A percentile compares a stretch with the other conserved stretches of the same genome.
Conservation (phyloP, 2,888 invertebrate species). For the Cephus pygmeus region DNA sequence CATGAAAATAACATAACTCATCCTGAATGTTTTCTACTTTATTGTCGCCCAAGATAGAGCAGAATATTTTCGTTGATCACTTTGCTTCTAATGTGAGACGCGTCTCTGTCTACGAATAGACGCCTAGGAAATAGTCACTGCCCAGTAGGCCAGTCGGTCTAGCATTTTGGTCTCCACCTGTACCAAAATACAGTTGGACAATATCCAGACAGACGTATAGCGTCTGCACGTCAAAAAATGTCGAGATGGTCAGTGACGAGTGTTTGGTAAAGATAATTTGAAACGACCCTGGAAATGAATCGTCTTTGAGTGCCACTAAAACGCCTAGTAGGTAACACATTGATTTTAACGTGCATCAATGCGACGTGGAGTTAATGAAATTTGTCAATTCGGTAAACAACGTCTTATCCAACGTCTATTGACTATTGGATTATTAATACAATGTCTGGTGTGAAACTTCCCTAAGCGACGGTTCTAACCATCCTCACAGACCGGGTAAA, state of each 20-base stretch:
- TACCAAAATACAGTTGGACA: constrained; percentile 33
- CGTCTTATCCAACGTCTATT: not conserved
- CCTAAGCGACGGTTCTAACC: not conserved
- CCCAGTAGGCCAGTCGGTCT: constrained; percentile 41
- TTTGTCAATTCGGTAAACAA: not conserved
- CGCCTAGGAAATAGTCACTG: constrained; percentile 40
- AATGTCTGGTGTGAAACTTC: not conserved
- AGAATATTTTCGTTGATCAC: too few species aligned
- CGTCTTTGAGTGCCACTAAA: too few species aligned
- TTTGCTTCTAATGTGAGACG: not conserved
- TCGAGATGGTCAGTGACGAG: not conserved
- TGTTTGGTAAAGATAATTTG: too few species aligned
- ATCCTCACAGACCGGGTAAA: not conserved
- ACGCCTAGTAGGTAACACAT: too few species aligned
- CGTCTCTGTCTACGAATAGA: constrained; percentile 44
- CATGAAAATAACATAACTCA: too few species aligned
- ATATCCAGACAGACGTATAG: not conserved
- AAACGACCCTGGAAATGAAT: too few species aligned
- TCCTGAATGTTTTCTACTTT: too few species aligned
- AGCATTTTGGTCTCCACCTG: constrained; percentile 20
- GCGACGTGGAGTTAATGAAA: too few species aligned
- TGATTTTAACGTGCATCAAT: too few species aligned
- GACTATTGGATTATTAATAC: not conserved
- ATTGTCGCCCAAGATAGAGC: too few species aligned
- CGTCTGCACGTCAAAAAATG: not conserved